phyloP scores from a whole-genome alignment of 2,888 invertebrate genomes.

The Muschampia plurimacula region DNA sequence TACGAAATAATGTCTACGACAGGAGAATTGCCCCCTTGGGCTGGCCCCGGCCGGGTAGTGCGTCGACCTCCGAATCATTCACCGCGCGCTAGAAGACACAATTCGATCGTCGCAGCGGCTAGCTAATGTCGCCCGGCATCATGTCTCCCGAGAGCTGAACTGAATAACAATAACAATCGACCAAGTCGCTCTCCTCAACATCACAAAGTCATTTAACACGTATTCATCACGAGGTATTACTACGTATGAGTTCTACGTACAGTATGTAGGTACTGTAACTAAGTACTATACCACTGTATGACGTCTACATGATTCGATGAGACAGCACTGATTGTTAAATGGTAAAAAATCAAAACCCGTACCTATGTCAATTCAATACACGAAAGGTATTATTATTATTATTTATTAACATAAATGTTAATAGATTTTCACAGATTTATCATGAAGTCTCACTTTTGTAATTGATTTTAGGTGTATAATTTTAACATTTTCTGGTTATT shows the following conservation, averaged over 20 bases:
- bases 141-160: conserved; percentile 58
- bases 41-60: conserved; percentile 44
- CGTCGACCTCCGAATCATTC: conserved; percentile 55
- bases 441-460: too few relatives aligned
- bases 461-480: too few relatives aligned
- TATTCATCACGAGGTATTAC: neutral
- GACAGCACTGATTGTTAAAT: neutral
- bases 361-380: too few relatives aligned
- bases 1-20: conserved; percentile 1
- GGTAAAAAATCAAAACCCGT: too few relatives aligned
- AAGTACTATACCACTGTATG: too few relatives aligned
- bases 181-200: conserved; percentile 36
- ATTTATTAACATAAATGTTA: too few relatives aligned
- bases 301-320: neutral
- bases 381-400: too few relatives aligned
- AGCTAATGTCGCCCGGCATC: conserved; percentile 52
- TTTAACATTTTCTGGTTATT: too few relatives aligned
- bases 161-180: conserved; percentile 63
- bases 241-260: neutral
- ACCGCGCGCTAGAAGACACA: conserved; percentile 56
- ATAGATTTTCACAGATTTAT: too few relatives aligned
- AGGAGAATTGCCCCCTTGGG: neutral
- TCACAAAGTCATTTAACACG: neutral
- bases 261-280: neutral
- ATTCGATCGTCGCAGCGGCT: conserved; percentile 46